A percentile compares a stretch with the other conserved stretches of the same genome.
phyloP scores from a whole-genome alignment of 2,888 invertebrate species.

The Eupelmus urozonus region DNA sequence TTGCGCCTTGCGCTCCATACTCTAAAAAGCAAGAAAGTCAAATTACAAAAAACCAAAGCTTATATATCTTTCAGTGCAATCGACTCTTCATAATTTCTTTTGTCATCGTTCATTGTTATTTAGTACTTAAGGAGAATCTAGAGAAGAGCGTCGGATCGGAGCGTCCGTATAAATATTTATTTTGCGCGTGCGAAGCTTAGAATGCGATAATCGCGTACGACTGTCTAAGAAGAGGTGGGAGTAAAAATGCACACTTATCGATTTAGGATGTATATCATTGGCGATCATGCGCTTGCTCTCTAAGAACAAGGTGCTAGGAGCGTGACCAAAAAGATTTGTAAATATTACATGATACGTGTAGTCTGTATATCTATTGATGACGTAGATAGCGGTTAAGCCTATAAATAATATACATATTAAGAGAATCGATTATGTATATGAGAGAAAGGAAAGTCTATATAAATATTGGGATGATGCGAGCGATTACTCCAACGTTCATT shows the following conservation, averaged over 20 bases:
- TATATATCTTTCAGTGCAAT: constrained; percentile 51
- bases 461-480: constrained; percentile 49
- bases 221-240: not conserved
- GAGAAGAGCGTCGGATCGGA: constrained; percentile 29
- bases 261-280: no score
- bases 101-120: constrained; percentile 58
- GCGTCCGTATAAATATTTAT: constrained; percentile 34
- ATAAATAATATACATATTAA: constrained; percentile 52
- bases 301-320: constrained; percentile 29
- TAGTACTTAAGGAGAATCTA: constrained; percentile 56
- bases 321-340: constrained; percentile 53
- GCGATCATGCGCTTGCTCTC: constrained; percentile 45
- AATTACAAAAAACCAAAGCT: constrained; percentile 41
- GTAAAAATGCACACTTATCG: constrained; percentile 18
- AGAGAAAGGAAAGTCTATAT: constrained; percentile 35
- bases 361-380: constrained; percentile 41
- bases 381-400: constrained; percentile 39
- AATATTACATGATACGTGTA: constrained; percentile 55
- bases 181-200: constrained; percentile 35
- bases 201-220: constrained; percentile 3
- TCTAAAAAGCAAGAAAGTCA: constrained; percentile 30
- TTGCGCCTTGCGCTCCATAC: not conserved
- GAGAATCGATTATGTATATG: constrained; percentile 46
- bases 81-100: no score
- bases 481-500: constrained; percentile 1